Evolutionary conservation across 2,113 vertebrate genomes (phyloP), one percentile per base, ranked within the genome.

Genomic region (Pomatorhinus ruficollis): DNA sequence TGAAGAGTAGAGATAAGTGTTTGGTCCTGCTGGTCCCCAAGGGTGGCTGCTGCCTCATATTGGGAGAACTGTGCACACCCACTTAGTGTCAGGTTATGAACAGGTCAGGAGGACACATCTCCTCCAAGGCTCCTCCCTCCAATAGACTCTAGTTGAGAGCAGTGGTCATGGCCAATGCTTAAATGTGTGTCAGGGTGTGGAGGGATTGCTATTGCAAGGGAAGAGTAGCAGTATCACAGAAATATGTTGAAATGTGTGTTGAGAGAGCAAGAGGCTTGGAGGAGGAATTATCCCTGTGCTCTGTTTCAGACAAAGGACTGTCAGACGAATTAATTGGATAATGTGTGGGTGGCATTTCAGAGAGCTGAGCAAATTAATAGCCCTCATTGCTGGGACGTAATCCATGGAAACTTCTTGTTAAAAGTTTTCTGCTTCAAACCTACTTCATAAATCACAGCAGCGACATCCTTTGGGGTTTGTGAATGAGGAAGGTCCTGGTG

Each of bases 21-120:
- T 84, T 85, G 44, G 37, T 60, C 44, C 3, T 3, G n/a, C 56
- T 66, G 56, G 40, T 89, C n/a, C 37, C 24, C 0, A 0, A 37
- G 37, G 37, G 40, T 4, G 4, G 20, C 57, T 14, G 6, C 35
- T 4, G 15, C 66, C 45, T 40, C 0, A 1, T 52, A n/a, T 35
- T 3, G 6, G 31, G 42, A 22, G 31, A 66, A 3, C 24, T 3
- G 5, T 3, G 7, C 0, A 0, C 57, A 50, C 47, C 37, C 30
- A 2, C 35, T 49, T 80, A 24, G n/a, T 19, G 17, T n/a, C 3
- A 2, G 31, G 15, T 57, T 87, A 13, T 35, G 66, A 66, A 15
- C 33, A 52, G 39, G 50, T 74, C 40, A 59, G 66, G 61, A 81
- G 64, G 57, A 39, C 60, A 2, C 15, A 4, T 68, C 24, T 40